Evolutionary conservation across 2,888 invertebrate genomes (phyloP), one percentile per base, ranked within the genome.

Genomic region (Leptinotarsa tumamoca): DNA sequence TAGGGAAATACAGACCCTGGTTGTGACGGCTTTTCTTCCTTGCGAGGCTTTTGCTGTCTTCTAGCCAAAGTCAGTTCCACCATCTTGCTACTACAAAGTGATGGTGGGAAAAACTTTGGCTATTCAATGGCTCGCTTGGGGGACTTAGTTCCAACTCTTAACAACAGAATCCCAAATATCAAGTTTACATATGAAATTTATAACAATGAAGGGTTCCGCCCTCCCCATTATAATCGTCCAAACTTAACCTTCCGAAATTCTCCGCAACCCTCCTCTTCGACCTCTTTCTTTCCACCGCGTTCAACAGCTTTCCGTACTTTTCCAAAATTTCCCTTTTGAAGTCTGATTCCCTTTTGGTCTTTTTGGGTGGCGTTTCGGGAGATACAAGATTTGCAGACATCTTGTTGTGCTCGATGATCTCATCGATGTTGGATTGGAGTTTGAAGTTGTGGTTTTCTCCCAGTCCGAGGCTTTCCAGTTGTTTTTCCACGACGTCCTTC

Each of bases 401-500:
- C 23, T 0, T 58, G 23, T 58, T 23, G 27, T 58, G 58, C 23
- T 58, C 58, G 21, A 58, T 21, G 15, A 58, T 21, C 27, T 58
- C 58, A 14, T 27, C 58, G 21, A 58, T 21, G 58, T 58, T 58
- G 58, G 1, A 58, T 21, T 58, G 58, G 23, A 1, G 27, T 23
- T 58, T 58, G 58, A 27, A 58, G 23, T 23, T 4, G 15, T 58
- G 27, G 3, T 43, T 43, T 43, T 43, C 13, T 43, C 43, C 43
- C 43, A 43, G 43, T 43, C 43, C 43, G 43, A 43, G 43, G 43
- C 13, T 43, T 43, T 43, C 43, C 43, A 43, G 43, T 0, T 33
- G 33, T 33, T 70, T 43, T 43, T 43, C 43, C 10, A 43, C 5
- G 5, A 82, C 68, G 56, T 80, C 79, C 15, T 77, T 70, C 14